Percentiles rank a stretch among this genome's conserved stretches.
Evolutionary conservation across 1,140 invertebrate genomes (phyloP).

Genomic region (Magallana gigas): DNA sequence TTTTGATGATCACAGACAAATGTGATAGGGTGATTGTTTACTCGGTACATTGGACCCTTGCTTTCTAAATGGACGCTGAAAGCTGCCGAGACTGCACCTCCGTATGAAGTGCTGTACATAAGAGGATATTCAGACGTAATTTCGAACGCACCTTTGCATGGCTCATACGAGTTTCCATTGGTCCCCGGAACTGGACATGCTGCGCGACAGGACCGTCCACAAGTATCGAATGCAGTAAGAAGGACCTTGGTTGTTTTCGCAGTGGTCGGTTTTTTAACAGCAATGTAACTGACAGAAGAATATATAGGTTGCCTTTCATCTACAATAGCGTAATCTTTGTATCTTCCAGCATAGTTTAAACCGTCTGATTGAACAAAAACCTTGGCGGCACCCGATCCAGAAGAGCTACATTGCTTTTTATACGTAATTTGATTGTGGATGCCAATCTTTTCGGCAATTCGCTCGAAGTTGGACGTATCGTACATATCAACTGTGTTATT

Average conservation of each 20-base stretch:
- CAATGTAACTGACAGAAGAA: conserved; percentile 35
- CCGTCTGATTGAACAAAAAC: conserved; percentile 51
- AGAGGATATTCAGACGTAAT: conserved; percentile 31
- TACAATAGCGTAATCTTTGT: conserved; percentile 50
- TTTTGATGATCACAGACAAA: conserved; percentile 31
- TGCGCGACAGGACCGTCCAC: conserved; percentile 55
- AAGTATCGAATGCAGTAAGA: conserved; percentile 55
- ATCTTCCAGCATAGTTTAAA: conserved; percentile 45
- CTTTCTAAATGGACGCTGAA: conserved; percentile 16
- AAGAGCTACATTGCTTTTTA: conserved; percentile 32
- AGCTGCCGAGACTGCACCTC: conserved; percentile 26
- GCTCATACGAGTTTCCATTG: conserved; percentile 40
- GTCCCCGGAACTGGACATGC: conserved; percentile 51
- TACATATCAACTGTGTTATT: conserved; percentile 12
- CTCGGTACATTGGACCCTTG: background rate
- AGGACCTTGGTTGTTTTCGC: conserved; percentile 29
- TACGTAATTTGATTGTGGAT: conserved; percentile 32
- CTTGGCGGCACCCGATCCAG: conserved; percentile 51
- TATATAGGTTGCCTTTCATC: conserved; percentile 54
- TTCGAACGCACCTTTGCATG: conserved; percentile 49
- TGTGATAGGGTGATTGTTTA: background rate
- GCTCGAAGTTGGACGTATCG: conserved; percentile 16
- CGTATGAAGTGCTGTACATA: conserved; percentile 50
- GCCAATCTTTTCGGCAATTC: conserved; percentile 37
- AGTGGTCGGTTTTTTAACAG: conserved; percentile 40